Evolutionary conservation across 2,113 vertebrate species (phyloP), one percentile per base, ranked within the genome.

Genomic region (Mastomys natalensis): DNA sequence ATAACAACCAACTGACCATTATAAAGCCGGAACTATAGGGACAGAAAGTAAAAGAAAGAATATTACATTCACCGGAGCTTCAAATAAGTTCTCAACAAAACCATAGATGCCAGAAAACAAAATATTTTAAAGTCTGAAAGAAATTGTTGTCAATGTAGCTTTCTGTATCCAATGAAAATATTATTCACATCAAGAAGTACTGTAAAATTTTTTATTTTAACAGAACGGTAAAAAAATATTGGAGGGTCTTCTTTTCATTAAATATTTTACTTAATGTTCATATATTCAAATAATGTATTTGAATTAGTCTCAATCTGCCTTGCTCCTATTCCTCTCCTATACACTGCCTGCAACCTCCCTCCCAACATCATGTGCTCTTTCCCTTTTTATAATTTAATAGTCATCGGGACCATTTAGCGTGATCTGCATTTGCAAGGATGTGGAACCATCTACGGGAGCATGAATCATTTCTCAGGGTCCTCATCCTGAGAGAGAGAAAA

Each of bases 101-200:
- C 84, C 26, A 53, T 1, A 7, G 80, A 62, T 85, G 51, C 37
- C 60, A 66, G 51, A 74, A 74, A 64, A 94, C 45, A 92, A 55
- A 87, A 93, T 26, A 87, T 55, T 43, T 78, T 73, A 29, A 82
- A 72, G 68, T 13, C 62, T 37, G 48, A 53, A 80, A 62, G 55
- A 81, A 66, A 51, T 48, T 77, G 55, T 26, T 72, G 31, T 76
- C 45, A 86, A 86, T 16, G 62, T 81, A 34, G 80, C n/a, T 78
- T 37, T 70, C 70, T 81, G 84, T 62, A 78, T 12, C 43, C 70
- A 92, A 3, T 40, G 58, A 88, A 89, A 92, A 96, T 51, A 68
- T 43, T 55, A 53, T 77, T 93, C 66, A n/a, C 31, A 88, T 86
- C 37, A 64, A 76, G 91, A 81, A 72, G 34, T 7, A 22, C 48